These are phyloP conservation scores for Pristis pectinata DNA, from an alignment of 2,797 vertebrate species.

Conservation along the genomic window DNA sequence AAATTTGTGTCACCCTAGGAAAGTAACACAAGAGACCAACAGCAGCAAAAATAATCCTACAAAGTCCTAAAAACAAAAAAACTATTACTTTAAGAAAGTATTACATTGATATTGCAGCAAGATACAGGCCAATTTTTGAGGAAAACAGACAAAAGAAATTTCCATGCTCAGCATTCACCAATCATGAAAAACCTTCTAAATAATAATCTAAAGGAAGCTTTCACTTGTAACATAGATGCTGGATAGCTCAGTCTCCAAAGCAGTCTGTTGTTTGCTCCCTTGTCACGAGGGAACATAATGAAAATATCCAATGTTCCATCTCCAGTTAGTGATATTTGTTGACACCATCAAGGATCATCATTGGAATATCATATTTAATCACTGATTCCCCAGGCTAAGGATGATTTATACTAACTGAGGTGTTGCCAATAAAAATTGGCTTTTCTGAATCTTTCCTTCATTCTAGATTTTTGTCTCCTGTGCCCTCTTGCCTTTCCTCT, in stretches of 20 bases:
- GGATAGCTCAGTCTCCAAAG: not conserved
- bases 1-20: not conserved
- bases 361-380: not conserved
- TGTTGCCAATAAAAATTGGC: not conserved
- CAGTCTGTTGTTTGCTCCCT: not conserved
- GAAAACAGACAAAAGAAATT: not conserved
- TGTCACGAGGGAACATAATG: too few species aligned
- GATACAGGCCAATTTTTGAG: not conserved
- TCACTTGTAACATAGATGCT: not conserved
- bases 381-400: not conserved
- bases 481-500: not conserved
- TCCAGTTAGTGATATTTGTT: not conserved
- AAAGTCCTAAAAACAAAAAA: not conserved
- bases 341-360: not conserved
- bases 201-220: not conserved
- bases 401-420: not conserved
- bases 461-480: not conserved
- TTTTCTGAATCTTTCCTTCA: not conserved
- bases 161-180: not conserved
- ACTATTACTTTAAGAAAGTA: not conserved
- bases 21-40: not conserved
- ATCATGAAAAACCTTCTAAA: not conserved
- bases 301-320: not conserved
- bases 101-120: not conserved
- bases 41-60: not conserved